Conservation (phyloP, 2,888 invertebrate genomes). For the Metacarcinus magister region DNA sequence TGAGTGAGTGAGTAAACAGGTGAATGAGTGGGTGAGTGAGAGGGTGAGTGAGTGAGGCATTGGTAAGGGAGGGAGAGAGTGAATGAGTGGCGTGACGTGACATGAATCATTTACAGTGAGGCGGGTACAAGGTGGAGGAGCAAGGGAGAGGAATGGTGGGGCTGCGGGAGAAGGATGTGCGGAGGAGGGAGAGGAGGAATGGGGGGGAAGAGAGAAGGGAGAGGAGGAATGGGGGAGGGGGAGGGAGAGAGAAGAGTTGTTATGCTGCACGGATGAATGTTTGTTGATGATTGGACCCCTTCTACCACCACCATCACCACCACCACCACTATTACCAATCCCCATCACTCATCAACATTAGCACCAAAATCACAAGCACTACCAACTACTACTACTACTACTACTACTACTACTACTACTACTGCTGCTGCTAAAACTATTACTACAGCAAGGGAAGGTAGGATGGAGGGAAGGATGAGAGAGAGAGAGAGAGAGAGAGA, state of each 20-base stretch:
- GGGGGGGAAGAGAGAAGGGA: background rate
- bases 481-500: background rate
- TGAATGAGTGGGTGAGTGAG: too few relatives aligned
- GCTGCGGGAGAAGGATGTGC: background rate
- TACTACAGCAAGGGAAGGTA: too few relatives aligned
- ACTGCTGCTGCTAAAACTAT: too few relatives aligned
- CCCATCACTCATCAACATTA: background rate
- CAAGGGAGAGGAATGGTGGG: background rate
- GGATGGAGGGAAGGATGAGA: background rate
- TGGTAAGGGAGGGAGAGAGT: background rate
- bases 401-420: too few relatives aligned
- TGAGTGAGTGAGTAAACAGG: too few relatives aligned
- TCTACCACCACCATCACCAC: background rate
- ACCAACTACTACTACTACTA: too few relatives aligned
- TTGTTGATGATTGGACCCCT: background rate
- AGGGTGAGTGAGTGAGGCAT: too few relatives aligned
- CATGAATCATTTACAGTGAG: too few relatives aligned
- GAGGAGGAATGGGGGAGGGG: background rate
- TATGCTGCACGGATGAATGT: background rate
- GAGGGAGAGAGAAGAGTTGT: background rate
- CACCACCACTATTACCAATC: background rate
- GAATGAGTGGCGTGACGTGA: background rate
- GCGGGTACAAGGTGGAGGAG: background rate
- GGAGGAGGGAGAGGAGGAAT: background rate
- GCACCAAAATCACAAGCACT: too few relatives aligned